Evolutionary conservation across 2,888 invertebrate genomes (phyloP).

Genomic region (Athrips mouffetella): DNA sequence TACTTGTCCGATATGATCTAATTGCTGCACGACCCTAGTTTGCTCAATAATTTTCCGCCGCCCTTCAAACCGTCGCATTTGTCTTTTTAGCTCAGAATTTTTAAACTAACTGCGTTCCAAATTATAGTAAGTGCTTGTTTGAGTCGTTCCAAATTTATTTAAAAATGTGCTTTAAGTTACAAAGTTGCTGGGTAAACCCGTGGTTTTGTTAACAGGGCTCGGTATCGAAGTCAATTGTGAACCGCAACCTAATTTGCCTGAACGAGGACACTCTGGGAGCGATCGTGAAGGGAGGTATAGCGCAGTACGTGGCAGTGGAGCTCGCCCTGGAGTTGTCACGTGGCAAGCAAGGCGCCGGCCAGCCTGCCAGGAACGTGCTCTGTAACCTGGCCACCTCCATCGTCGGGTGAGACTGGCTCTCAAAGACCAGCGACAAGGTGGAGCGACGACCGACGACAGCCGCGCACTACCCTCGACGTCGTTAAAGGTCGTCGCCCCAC

Average conservation of each 20-base stretch:
- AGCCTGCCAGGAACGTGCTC: conserved; percentile 59
- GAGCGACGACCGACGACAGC: too few species aligned
- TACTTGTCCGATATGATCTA: conserved; percentile 96
- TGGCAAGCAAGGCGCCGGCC: conserved; percentile 76
- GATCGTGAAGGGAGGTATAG: conserved; percentile 96
- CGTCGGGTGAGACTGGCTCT: conserved; percentile 59
- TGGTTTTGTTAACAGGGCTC: conserved; percentile 54
- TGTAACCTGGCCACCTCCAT: conserved; percentile 87
- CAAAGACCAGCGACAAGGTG: too few species aligned
- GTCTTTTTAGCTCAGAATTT: too few species aligned
- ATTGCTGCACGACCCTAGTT: conserved; percentile 96
- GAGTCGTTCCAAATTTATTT: too few species aligned
- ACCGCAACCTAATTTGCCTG: conserved; percentile 80
- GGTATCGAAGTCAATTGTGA: conserved; percentile 71
- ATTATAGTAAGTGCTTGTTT: too few species aligned
- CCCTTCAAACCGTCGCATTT: too few species aligned
- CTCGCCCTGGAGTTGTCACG: conserved; percentile 91
- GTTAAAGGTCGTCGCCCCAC: too few species aligned
- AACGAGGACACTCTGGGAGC: conserved; percentile 98
- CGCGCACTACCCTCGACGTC: too few species aligned
- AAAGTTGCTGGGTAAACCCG: too few species aligned
- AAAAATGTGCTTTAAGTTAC: too few species aligned
- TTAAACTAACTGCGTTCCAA: too few species aligned
- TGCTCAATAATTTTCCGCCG: conserved; percentile 96
- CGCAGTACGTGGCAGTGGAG: conserved; percentile 95